Evolutionary conservation across 2,888 invertebrate genomes (phyloP), one percentile per base, ranked within the genome.

Genomic region (Xanthia icteritia): DNA sequence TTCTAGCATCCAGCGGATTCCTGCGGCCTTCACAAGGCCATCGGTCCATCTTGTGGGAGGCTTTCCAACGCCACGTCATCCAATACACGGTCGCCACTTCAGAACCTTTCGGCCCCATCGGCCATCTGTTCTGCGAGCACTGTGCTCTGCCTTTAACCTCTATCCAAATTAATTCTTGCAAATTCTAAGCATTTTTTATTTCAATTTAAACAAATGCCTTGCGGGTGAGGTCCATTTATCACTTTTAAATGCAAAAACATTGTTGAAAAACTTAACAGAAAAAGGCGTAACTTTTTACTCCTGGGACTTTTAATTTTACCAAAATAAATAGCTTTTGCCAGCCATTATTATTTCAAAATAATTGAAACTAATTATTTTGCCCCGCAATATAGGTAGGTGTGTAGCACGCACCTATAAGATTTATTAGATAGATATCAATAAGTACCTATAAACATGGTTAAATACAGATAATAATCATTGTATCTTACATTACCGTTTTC

Each of bases 231-330:
- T 60, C 48, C 83, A 83, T 83, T 83, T 76, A 83, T 83, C 83
- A 83, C 76, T 71, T 81, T 67, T 67, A 76, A 83, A 83, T 76
- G 36, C 20, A 67, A 83, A 82, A 80, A 80, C 63, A 51, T 68
- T 76, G 63, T 83, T 36, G 39, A 73, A 80, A 61, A 71, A 67
- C 63, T 76, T 73, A 80, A 73, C 70, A 76, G 45, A 80, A 79
- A 80, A 83, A 83, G 83, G 72, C 76, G 76, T 76, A 69, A 69
- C 72, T 66, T 82, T 73, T 48, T n/a, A 60, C 61, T 58, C 79
- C 0, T 60, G 56, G 36, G 79, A 80, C 67, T 69, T 60, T 79
- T 66, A 63, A 58, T 64, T 66, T 66, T 48, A n/a, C 39, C 36
- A 13, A 54, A 66, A 65, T 67, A 79, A 79, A 83, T 77, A 63